These are phyloP conservation scores for Lasiurus cinereus DNA, from an alignment of 2,113 vertebrate species.

Conservation along the genomic window DNA sequence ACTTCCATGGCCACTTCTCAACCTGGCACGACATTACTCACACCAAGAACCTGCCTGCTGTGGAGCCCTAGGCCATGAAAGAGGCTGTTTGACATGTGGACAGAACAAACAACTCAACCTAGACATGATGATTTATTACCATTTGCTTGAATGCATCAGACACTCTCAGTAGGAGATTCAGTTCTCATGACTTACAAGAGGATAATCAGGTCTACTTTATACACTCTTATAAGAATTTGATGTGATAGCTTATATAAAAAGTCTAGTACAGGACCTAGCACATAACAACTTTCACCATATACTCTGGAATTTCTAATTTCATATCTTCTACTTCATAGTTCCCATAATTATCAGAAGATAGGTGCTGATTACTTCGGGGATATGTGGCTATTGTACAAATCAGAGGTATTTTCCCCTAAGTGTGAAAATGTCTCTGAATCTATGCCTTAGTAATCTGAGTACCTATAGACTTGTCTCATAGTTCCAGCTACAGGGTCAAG, in stretches of 20 bases:
- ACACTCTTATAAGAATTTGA: neutral
- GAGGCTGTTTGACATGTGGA: neutral
- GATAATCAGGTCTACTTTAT: constrained; percentile 1
- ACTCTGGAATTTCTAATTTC: constrained; percentile 8
- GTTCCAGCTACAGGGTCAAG: neutral
- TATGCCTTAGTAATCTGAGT: neutral
- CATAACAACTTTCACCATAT: neutral
- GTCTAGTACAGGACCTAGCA: neutral
- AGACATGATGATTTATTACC: neutral
- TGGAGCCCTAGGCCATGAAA: neutral
- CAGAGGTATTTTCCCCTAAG: neutral
- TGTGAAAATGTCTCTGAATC: neutral
- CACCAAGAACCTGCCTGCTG: neutral
- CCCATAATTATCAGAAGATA: neutral
- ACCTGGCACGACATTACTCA: neutral
- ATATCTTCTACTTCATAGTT: neutral
- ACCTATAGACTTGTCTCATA: neutral
- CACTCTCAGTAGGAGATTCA: neutral
- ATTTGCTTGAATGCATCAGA: neutral
- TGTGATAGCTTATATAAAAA: neutral
- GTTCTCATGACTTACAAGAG: neutral
- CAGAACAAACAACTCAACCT: neutral
- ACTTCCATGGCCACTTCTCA: neutral
- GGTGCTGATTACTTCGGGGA: neutral
- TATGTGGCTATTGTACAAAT: neutral